Conservation (phyloP, 2,113 vertebrate species). For the Cyanocitta stelleri region DNA sequence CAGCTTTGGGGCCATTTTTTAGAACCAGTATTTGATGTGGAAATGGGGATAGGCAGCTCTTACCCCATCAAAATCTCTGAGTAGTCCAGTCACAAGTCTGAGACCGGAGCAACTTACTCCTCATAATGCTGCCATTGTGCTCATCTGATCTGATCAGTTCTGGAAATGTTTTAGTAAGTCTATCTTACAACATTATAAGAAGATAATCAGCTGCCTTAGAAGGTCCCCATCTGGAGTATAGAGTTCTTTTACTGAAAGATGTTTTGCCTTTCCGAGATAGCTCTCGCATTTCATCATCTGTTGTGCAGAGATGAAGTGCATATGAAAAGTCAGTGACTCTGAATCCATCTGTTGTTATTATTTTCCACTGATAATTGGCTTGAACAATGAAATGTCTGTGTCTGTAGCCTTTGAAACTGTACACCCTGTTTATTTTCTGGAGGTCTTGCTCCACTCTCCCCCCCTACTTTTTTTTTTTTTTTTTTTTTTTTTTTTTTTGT, state of each 20-base stretch:
- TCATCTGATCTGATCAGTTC: constrained; percentile 73
- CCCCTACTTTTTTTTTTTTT: background rate
- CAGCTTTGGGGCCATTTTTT: background rate
- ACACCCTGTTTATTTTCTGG: constrained; percentile 88
- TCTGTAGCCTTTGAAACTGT: constrained; percentile 95
- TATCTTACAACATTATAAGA: constrained; percentile 79
- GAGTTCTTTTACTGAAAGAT: constrained; percentile 80
- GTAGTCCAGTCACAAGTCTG: constrained; percentile 44
- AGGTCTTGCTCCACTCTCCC: constrained; percentile 74
- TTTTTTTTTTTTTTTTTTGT: background rate
- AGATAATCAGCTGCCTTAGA: constrained; percentile 84
- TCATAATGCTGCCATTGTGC: constrained; percentile 75
- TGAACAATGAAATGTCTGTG: constrained; percentile 99
- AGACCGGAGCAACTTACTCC: constrained; percentile 45
- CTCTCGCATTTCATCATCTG: constrained; percentile 98
- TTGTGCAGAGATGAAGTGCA: constrained; percentile 86
- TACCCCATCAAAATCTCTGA: constrained; percentile 52
- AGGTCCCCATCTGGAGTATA: constrained; percentile 93
- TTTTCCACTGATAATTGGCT: constrained; percentile 99
- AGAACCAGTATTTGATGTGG: background rate
- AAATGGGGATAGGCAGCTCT: constrained; percentile 44
- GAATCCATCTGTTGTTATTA: constrained; percentile 99
- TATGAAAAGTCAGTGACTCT: constrained; percentile 92
- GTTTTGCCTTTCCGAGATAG: constrained; percentile 82
- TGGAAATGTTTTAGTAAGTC: constrained; percentile 79